These are phyloP conservation scores for Panopea generosa DNA, from an alignment of 2,888 invertebrate species.

Conservation along the genomic window DNA sequence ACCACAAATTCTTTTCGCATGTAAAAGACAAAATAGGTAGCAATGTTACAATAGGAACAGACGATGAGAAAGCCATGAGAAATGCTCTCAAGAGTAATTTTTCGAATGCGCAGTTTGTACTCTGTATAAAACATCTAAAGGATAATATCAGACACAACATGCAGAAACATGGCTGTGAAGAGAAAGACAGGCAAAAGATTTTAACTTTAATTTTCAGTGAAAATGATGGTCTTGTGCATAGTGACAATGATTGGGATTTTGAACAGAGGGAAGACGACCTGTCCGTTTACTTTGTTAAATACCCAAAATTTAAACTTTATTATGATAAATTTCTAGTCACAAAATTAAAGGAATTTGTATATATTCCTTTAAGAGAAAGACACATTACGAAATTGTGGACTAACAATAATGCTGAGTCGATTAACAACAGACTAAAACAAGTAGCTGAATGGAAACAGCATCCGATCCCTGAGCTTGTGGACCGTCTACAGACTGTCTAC, in stretches of 20 bases:
- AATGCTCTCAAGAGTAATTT: background rate
- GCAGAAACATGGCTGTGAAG: background rate
- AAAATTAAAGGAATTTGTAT: background rate
- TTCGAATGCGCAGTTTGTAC: background rate
- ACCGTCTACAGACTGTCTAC: slow-evolving; percentile 20
- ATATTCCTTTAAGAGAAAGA: background rate
- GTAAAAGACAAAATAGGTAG: background rate
- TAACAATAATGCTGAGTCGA: slow-evolving; percentile 57
- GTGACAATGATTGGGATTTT: background rate
- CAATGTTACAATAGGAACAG: background rate
- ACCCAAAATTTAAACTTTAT: background rate
- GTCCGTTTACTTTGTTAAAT: background rate
- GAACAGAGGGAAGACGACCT: background rate
- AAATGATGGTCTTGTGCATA: background rate
- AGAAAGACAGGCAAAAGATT: background rate
- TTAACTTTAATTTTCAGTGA: background rate
- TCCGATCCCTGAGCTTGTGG: slow-evolving; percentile 33
- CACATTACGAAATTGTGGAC: slow-evolving; percentile 38
- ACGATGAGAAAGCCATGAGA: slow-evolving; percentile 3
- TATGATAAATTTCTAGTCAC: background rate
- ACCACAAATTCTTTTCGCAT: background rate
- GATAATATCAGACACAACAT: slow-evolving; percentile 4
- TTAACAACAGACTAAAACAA: slow-evolving; percentile 52
- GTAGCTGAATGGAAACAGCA: slow-evolving; percentile 38
- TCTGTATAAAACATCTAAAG: slow-evolving; percentile 11